These are phyloP conservation scores for Hydroisotoma schaefferi DNA, from an alignment of 2,888 invertebrate species.

Conservation along the genomic window DNA sequence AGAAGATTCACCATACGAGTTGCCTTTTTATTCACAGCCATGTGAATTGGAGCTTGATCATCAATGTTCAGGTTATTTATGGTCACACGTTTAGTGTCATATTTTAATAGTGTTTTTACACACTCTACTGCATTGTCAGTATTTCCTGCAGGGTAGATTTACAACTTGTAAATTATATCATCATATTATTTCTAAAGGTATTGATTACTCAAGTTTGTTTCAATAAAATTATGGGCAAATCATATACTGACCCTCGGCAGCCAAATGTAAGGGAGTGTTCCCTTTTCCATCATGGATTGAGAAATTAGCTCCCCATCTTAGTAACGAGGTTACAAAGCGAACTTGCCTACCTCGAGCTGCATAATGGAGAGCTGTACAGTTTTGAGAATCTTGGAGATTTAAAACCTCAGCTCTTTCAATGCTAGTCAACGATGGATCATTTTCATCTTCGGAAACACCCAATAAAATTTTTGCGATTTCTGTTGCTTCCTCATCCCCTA, in stretches of 20 bases:
- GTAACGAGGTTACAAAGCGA: constrained; percentile 16
- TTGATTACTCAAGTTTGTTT: not conserved
- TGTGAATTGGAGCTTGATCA: constrained; percentile 18
- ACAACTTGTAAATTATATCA: not conserved
- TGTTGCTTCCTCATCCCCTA: constrained; percentile 20
- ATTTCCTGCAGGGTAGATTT: constrained; percentile 12
- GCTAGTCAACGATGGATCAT: constrained; percentile 16
- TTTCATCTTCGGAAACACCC: constrained; percentile 20
- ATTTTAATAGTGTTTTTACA: constrained; percentile 14
- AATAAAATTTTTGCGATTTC: constrained; percentile 21
- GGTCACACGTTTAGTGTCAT: constrained; percentile 12
- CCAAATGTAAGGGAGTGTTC: constrained; percentile 19
- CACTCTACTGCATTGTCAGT: constrained; percentile 17
- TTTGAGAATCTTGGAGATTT: constrained; percentile 16
- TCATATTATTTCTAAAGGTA: not conserved
- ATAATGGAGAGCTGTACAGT: constrained; percentile 15
- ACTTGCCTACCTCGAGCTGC: constrained; percentile 19
- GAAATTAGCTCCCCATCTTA: constrained; percentile 19
- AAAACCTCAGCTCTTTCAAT: constrained; percentile 17
- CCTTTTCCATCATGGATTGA: constrained; percentile 17
- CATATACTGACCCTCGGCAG: constrained; percentile 18
- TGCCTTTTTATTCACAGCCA: constrained; percentile 19
- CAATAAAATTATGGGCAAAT: not conserved
- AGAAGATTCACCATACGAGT: constrained; percentile 23
- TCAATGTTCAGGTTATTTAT: constrained; percentile 16